Percentiles rank a stretch among this genome's conserved stretches.
phyloP scores from a whole-genome alignment of 2,113 vertebrate genomes.

The Oostethus manadensis region DNA sequence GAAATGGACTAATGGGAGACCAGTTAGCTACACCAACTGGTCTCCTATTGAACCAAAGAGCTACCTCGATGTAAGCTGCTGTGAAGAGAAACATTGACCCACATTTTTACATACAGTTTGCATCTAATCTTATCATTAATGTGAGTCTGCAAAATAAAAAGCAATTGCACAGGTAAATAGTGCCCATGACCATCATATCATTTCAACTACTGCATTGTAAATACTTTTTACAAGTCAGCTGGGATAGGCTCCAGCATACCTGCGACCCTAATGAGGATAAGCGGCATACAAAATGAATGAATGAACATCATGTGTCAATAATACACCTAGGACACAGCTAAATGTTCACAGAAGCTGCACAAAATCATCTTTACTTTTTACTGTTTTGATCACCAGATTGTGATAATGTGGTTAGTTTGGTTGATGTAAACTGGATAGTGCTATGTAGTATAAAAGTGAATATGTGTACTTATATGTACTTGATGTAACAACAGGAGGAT shows the following conservation, averaged over 20 bases:
- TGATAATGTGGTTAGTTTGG: too few relatives aligned
- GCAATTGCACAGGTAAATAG: neutral
- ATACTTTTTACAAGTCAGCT: too few relatives aligned
- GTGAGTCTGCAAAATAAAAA: neutral
- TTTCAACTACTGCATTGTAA: too few relatives aligned
- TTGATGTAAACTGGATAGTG: neutral
- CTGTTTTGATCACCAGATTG: too few relatives aligned
- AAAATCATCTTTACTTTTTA: too few relatives aligned
- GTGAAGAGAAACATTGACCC: neutral
- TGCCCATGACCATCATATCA: too few relatives aligned
- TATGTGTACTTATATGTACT: slow-evolving; percentile 4
- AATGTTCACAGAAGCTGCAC: too few relatives aligned
- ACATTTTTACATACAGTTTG: neutral
- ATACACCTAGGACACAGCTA: too few relatives aligned
- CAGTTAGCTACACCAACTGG: slow-evolving; percentile 83
- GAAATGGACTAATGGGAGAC: slow-evolving; percentile 76
- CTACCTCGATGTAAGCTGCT: slow-evolving; percentile 50
- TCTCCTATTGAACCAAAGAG: slow-evolving; percentile 74
- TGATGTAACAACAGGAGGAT: slow-evolving; percentile 34
- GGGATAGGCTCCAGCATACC: too few relatives aligned
- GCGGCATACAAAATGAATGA: too few relatives aligned
- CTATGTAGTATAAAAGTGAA: neutral
- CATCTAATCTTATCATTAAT: neutral
- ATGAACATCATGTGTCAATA: too few relatives aligned
- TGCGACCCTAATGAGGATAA: too few relatives aligned